Base-by-base conservation (phyloP, 2,113 vertebrate species). In the Smithornis capensis region DNA sequence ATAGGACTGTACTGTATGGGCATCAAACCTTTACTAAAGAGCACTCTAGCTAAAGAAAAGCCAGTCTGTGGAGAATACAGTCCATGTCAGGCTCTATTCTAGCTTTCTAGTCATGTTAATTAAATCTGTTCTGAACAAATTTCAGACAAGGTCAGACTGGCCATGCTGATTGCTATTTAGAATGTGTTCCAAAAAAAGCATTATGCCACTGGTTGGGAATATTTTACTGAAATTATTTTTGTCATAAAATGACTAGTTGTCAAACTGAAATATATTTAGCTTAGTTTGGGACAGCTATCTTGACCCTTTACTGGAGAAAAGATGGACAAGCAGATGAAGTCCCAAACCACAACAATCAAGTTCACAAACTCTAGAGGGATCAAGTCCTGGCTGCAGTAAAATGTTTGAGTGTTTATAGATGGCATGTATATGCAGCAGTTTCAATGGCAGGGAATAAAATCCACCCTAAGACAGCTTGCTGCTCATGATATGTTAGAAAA, bases 121-220 rank as follows among this genome's bases (percentile, higher is more conserved):
- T 65, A 80, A 94, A 86, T 76, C 29, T 45, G 19, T 69, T 80
- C 50, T 3, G 31, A 94, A 63, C 50, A 90, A 45, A 57, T 86
- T 90, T 92, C 76, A 76, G 78, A 42, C 21, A 94, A 93, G 64
- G 88, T 88, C 79, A 78, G 45, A 31, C 38, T 92, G 59, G 9
- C 37, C 23, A 47, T 80, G 63, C 79, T 88, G 85, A 57, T 40
- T 83, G 76, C 70, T 82, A 2, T 75, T 82, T 79, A 83, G 62
- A 96, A 87, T 71, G 19, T 80, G 55, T 95, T 95, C 86, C 79
- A 88, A 93, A 92, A 90, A 71, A 65, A 93, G 28, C 49, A 65
- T 75, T 93, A 79, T 94, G 70, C 31, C 45, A 27, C 57, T 62
- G n/a, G 25, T 68, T 90, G 45, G 52, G 53, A 80, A 78, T 87